phyloP scores from a whole-genome alignment of 2,797 vertebrate genomes.

The Novumbra hubbsi region DNA sequence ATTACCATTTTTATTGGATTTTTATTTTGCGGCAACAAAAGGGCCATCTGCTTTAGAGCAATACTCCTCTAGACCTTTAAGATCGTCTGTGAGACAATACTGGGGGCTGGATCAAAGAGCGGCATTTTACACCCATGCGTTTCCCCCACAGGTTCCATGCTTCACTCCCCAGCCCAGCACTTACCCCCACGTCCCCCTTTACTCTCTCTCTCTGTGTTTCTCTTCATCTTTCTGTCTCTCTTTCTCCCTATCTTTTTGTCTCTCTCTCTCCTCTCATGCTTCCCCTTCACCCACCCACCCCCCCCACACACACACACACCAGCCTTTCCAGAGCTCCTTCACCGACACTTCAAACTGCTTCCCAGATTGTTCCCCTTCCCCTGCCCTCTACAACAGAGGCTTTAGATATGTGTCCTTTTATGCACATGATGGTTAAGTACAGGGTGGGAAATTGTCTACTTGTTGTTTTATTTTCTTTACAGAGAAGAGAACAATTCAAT shows the following conservation, averaged over 20 bases:
- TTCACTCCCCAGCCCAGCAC: slow-evolving; percentile 10
- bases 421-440: slow-evolving; percentile 17
- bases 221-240: background rate
- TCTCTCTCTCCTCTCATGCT: background rate
- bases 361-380: slow-evolving; percentile 20
- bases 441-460: slow-evolving; percentile 31
- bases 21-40: slow-evolving; percentile 79
- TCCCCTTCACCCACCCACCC: background rate
- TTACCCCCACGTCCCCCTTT: slow-evolving; percentile 20
- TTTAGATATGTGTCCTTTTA: slow-evolving; percentile 39
- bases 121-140: background rate
- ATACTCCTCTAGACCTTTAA: slow-evolving; percentile 60
- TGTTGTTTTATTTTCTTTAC: slow-evolving; percentile 8
- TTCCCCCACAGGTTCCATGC: background rate
- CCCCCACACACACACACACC: slow-evolving; percentile 2
- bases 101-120: slow-evolving; percentile 62
- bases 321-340: slow-evolving; percentile 4
- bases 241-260: background rate
- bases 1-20: slow-evolving; percentile 88
- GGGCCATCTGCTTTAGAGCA: slow-evolving; percentile 76
- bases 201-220: slow-evolving; percentile 5
- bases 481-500: slow-evolving; percentile 24
- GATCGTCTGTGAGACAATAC: slow-evolving; percentile 69
- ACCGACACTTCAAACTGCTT: slow-evolving; percentile 36
- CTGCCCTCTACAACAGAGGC: slow-evolving; percentile 14